phyloP scores from a whole-genome alignment of 2,888 invertebrate species.

The Stenoptilia bipunctidactyla region DNA sequence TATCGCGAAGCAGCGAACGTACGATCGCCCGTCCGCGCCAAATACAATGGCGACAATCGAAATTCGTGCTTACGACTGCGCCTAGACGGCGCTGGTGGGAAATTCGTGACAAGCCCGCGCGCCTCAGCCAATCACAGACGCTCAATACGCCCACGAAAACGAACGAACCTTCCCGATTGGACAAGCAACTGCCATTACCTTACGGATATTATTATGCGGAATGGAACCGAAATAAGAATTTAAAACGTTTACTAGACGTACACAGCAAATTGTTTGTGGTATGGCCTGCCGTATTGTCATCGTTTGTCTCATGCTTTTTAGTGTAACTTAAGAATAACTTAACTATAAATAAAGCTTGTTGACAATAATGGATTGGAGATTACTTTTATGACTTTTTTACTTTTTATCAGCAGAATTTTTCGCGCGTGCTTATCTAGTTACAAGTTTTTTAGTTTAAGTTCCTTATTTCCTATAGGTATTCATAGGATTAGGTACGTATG shows the following conservation, averaged over 20 bases:
- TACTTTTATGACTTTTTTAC: no score
- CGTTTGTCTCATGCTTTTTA: no score
- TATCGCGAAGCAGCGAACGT: conserved; percentile 43
- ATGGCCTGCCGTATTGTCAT: no score
- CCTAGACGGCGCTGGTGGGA: conserved; percentile 15
- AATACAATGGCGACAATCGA: conserved; percentile 67
- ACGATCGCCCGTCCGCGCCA: conserved; percentile 41
- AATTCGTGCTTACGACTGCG: conserved; percentile 62
- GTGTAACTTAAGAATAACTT: no score
- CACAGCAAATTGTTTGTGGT: conserved; percentile 53
- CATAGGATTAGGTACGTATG: no score
- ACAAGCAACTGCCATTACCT: conserved; percentile 67
- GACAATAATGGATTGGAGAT: no score
- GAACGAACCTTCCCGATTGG: conserved; percentile 53
- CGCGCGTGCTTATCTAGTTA: no score
- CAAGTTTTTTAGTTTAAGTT: no score
- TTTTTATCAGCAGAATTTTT: no score
- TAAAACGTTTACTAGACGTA: conserved; percentile 59
- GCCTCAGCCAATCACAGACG: conserved; percentile 44
- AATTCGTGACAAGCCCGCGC: conserved; percentile 47
- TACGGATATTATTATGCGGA: conserved; percentile 68
- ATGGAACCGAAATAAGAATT: conserved; percentile 65
- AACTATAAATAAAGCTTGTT: no score
- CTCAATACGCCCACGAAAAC: conserved; percentile 58
- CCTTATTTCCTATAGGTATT: no score